These are phyloP conservation scores for Drosophila azteca DNA, from an alignment of 1,140 invertebrate species.

Conservation along the genomic window DNA sequence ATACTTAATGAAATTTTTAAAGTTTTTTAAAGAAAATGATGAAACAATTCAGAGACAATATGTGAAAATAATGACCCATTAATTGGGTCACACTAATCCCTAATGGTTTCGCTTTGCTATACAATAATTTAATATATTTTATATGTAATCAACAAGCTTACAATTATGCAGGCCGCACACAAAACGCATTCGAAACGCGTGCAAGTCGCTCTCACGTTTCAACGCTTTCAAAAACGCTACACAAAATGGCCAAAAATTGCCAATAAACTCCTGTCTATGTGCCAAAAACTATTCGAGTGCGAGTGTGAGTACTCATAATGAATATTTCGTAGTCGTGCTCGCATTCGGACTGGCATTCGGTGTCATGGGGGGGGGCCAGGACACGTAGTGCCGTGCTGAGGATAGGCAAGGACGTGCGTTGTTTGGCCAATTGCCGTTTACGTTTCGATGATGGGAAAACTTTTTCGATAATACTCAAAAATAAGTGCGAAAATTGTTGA, in stretches of 20 bases:
- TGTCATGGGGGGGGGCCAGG: not conserved
- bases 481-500: conserved; percentile 76
- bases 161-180: no score
- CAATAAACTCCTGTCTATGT: conserved; percentile 39
- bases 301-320: conserved; percentile 12
- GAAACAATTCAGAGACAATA: no score
- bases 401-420: conserved; percentile 61
- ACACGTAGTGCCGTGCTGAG: conserved; percentile 53
- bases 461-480: conserved; percentile 82
- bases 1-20: no score
- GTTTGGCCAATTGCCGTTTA: conserved; percentile 69
- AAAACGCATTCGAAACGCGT: no score
- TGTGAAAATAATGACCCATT: no score
- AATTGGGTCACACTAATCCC: no score
- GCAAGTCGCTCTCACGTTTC: conserved; percentile 10
- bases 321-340: conserved; percentile 4
- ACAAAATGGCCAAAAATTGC: conserved; percentile 32
- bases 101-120: no score
- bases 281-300: not conserved
- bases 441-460: conserved; percentile 76
- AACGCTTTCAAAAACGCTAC: conserved; percentile 14
- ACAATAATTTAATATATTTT: no score
- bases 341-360: conserved; percentile 4
- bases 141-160: no score
- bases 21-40: no score